phyloP scores from a whole-genome alignment of 2,888 invertebrate genomes.

The Antheraea assamensis region DNA sequence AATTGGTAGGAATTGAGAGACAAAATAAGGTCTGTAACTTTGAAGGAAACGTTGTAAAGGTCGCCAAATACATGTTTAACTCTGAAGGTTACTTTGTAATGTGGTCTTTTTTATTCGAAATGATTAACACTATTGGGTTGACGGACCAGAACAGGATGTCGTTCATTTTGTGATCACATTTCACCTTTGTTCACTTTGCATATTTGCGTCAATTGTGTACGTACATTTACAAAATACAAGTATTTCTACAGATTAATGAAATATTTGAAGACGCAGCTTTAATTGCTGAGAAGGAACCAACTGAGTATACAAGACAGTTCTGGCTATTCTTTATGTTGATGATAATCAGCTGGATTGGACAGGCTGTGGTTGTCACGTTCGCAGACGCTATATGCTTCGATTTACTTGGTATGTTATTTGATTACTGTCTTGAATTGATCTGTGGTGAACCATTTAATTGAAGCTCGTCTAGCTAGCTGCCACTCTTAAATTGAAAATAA shows the following conservation, averaged over 20 bases:
- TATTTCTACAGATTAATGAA: slow-evolving; percentile 65
- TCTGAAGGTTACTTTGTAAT: no score
- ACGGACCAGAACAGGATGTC: no score
- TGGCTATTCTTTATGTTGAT: slow-evolving; percentile 90
- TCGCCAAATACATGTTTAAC: no score
- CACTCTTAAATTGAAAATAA: neutral
- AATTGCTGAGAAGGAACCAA: slow-evolving; percentile 55
- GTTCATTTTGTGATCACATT: neutral
- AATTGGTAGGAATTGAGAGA: no score
- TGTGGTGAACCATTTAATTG: neutral
- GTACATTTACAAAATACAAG: neutral
- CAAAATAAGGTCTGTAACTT: no score
- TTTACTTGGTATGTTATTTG: slow-evolving; percentile 83
- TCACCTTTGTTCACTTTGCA: neutral
- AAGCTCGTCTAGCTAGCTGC: neutral
- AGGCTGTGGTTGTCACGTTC: slow-evolving; percentile 93
- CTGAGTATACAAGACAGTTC: slow-evolving; percentile 83
- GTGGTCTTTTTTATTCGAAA: no score
- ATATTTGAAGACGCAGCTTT: slow-evolving; percentile 64
- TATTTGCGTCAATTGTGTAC: neutral
- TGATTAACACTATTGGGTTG: no score
- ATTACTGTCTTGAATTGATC: neutral
- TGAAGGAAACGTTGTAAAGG: no score
- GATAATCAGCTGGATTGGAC: slow-evolving; percentile 91
- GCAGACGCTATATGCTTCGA: slow-evolving; percentile 95